Evolutionary conservation across 2,797 vertebrate genomes (phyloP), one percentile per base, ranked within the genome.

Genomic region (Tenualosa thibaudeaui): DNA sequence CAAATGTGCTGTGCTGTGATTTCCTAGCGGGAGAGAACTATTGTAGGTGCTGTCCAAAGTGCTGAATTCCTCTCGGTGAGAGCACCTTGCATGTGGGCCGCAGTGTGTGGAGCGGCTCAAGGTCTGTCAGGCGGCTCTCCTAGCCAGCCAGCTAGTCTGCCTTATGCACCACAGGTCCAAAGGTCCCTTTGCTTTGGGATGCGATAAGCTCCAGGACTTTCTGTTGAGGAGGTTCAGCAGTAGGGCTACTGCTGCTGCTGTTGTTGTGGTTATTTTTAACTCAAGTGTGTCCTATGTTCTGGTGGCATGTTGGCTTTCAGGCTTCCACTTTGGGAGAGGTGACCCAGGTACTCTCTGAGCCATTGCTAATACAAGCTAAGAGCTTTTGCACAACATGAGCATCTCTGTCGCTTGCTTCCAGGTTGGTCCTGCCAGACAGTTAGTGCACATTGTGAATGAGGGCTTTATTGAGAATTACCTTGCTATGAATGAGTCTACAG

Each of bases 41-140:
- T 91, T 90, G 87, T 91, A 95, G 96, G 95, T 96, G 96, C 92
- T 96, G 96, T 96, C 96, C 96, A 96, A 95, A 94, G 96, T 96
- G 96, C 96, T 96, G 96, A 96, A 96, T 93, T 95, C 94, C 93
- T 93, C 90, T 85, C 88, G 89, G 71, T 78, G 88, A 90, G 89
- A 94, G 94, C 94, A 96, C 96, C 95, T 96, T 95, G 93, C 90
- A 88, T 90, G 90, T 90, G 91, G 91, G 93, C 93, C 94, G 92
- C 91, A 89, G 86, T 90, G 89, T 85, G 87, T 88, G 85, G 88
- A 88, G 90, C 87, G 91, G 71, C 71, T 78, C 17, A 17, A 78
- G 71, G 71, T 46, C 37, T 78, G 37, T 78, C 71, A 78, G 71
- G 17, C 37, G 50, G 50, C 50, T 51, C 50, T 51, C 50, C 50